Evolutionary conservation across 1,140 invertebrate genomes (phyloP), one percentile per base, ranked within the genome.

Genomic region (Aphelinus certus): DNA sequence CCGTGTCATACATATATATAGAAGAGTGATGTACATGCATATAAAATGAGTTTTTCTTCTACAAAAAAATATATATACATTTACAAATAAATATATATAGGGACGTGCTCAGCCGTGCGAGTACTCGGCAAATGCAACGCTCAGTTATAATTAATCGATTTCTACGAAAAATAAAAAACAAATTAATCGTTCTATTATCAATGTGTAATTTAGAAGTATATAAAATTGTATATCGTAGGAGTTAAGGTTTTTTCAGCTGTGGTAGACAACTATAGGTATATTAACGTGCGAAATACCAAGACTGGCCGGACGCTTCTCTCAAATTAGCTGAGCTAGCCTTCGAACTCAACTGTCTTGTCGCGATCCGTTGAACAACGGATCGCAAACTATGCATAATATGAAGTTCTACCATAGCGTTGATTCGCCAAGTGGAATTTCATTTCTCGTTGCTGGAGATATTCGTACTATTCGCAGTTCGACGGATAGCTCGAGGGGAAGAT

Each of bases 231-330:
- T 83, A 82, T 83, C 73, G 73, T 84, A 85, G 79, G 45, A 76
- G 72, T 51, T 86, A 86, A 85, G 81, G 66, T 81, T 85, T 85
- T 85, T 81, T 83, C 84, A 86, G 83, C 84, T 86, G 86, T 87
- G 85, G 84, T 86, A 86, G 84, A 86, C 83, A 87, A 86, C 82
- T 87, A 86, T 84, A 84, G 78, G 75, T 82, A 82, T 81, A 79
- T 79, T 77, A 57, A 71, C 56, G n/a, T 58, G 53, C 6, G 66
- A 51, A 47, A 57, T 10, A 48, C 48, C 49, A n/a, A 69, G 57
- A 63, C 58, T 48, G 51, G 45, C 43, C 42, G 49, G 45, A 6
- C 43, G n/a, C 4, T 72, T 65, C 48, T 46, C 7, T 51, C 26
- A 53, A 10, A n/a, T 47, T 42, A 9, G 3, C 43, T 42, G 48